Evolutionary conservation across 2,888 invertebrate species (phyloP), one percentile per base, ranked within the genome.

Genomic region (Beris morrisii): DNA sequence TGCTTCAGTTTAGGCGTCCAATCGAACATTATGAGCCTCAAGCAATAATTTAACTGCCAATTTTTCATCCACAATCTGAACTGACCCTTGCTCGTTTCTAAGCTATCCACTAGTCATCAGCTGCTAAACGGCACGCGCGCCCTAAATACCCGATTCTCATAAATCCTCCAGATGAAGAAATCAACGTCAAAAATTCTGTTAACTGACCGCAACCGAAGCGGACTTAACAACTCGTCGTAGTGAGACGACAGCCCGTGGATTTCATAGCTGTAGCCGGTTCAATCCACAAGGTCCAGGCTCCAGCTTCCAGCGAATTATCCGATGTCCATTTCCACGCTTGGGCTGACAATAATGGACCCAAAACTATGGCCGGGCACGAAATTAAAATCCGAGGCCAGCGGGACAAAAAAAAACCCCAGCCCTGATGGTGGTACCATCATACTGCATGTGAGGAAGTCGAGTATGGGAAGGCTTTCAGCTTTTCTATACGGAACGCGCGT

Each of bases 111-210:
- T 38, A 38, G 38, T 3, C 5, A 38, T 38, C 38, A 38, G 38
- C 1, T 38, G 38, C 22, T 38, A 38, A 38, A 38, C 4, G 57
- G 48, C 58, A 59, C 58, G 58, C 48, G 58, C 48, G 12, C 22
- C 31, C 30, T n/a, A 54, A 54, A 54, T 31, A 31, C 54, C 13
- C 31, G 28, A 54, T 6, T 48, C 12, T 31, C 58, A 59, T 59
- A 59, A 59, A 59, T 59, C 58, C 31, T 46, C 31, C 7, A 30
- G 31, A 59, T 59, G 58, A 59, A 59, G 58, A 59, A 59, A 48
- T 59, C 58, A 59, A 59, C 58, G 58, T 59, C 58, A 59, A 48
- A 59, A 46, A 59, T 59, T 59, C 58, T 59, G 58, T 59, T 59
- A 59, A 59, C 58, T 31, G 28, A 22, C 55, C 32, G 31, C 22